Base-by-base conservation (phyloP, 2,888 invertebrate species). In the Diarsia mendica region DNA sequence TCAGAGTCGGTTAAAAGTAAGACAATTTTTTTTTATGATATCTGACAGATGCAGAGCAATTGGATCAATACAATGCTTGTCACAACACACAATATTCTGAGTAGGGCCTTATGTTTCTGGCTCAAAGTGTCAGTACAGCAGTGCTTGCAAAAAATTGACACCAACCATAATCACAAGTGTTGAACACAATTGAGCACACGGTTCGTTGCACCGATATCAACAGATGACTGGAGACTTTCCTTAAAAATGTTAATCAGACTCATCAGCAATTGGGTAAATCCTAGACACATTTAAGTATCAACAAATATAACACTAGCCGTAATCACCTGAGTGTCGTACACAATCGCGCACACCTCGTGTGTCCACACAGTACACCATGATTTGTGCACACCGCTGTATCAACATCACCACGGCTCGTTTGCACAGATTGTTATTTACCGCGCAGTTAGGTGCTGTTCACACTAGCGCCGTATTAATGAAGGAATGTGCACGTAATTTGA, bases 371-470 rank as follows among this genome's bases (percentile, higher is more conserved):
- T 60, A 55, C 64, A 84, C 77, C 74, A 72, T 89, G 90, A 90
- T 90, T 89, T 90, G 89, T 88, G 89, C 79, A 77, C 84, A 71
- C 79, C 84, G 86, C 83, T 84, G 82, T 87, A 90, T 88, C 91
- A 88, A 89, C 89, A 90, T 90, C 92, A 90, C 82, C 91, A 87
- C 86, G 79, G 87, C 92, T 93, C 92, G 93, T 93, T 93, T 92
- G 92, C 91, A 83, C 83, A 90, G 91, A 92, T 92, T 93, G 93
- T 92, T 92, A 92, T 93, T 93, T 92, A 93, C 91, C 78, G 84
- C 79, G 64, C 71, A 39, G 58, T 76, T 72, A 77, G 77, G 88
- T 20, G 46, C 6, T 66, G 72, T 77, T 66, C 79, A 88, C 77
- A 87, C 86, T 84, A 8, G 23, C 9, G 39, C 23, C 0, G 28